phyloP scores from a whole-genome alignment of 1,140 invertebrate species.

The Drosophila melanogaster region DNA sequence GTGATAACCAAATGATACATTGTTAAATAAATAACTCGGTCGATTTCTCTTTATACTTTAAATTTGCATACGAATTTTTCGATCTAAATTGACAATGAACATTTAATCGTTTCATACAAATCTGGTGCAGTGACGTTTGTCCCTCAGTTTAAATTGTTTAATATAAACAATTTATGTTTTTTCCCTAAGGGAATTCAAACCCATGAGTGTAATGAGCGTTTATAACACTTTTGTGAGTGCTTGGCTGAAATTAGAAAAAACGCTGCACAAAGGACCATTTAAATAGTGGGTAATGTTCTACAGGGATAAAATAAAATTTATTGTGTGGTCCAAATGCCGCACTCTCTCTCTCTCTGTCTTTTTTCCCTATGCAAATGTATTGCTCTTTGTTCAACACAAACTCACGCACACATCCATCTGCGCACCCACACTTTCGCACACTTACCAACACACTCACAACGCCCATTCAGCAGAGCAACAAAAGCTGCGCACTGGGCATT shows the following conservation, averaged over 20 bases:
- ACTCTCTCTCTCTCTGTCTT: background rate
- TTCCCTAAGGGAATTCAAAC: background rate
- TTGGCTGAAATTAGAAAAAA: background rate
- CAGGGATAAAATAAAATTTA: conserved; percentile 67
- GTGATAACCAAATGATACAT: background rate
- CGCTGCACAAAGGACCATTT: conserved; percentile 42
- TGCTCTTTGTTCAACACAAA: conserved; percentile 56
- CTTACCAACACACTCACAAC: conserved; percentile 19
- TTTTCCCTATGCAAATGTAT: conserved; percentile 58
- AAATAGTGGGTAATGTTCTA: conserved; percentile 42
- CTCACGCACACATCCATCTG: conserved; percentile 20
- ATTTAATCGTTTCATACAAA: background rate
- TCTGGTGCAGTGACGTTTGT: too few relatives aligned
- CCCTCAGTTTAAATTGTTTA: too few relatives aligned
- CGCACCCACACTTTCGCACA: conserved; percentile 4
- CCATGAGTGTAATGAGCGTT: conserved; percentile 52
- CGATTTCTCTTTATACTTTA: background rate
- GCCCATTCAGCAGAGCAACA: conserved; percentile 69
- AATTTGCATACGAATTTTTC: background rate
- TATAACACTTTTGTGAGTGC: conserved; percentile 42
- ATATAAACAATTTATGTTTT: background rate
- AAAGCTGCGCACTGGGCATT: conserved; percentile 77
- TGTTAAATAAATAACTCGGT: background rate
- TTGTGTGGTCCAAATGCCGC: conserved; percentile 56
- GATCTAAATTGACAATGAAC: background rate